Conservation (phyloP, 1,140 invertebrate species). For the Physella acuta region DNA sequence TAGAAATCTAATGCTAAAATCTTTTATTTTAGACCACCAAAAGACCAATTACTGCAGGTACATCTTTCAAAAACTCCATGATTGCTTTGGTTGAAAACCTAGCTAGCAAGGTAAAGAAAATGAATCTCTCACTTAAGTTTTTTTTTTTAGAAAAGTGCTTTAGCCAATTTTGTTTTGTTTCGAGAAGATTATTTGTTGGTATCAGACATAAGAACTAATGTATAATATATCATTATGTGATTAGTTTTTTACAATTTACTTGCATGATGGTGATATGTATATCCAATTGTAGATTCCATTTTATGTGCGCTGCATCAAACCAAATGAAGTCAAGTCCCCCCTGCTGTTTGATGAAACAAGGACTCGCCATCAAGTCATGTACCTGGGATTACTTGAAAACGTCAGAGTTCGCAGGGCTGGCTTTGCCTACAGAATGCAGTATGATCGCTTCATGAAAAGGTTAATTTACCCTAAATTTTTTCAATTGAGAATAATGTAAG, state of each 20-base stretch:
- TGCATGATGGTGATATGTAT: too few species aligned
- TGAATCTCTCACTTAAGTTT: too few species aligned
- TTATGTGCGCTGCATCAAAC: conserved; percentile 94
- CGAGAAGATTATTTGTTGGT: too few species aligned
- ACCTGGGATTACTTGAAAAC: conserved; percentile 89
- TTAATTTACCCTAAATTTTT: conserved; percentile 39
- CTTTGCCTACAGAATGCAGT: conserved; percentile 87
- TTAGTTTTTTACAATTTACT: too few species aligned
- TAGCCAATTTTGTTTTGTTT: too few species aligned
- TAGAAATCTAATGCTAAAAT: not conserved
- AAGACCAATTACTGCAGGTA: conserved; percentile 86
- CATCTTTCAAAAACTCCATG: conserved; percentile 94
- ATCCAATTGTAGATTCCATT: conserved; percentile 70
- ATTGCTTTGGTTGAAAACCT: conserved; percentile 83
- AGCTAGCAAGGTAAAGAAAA: conserved; percentile 69
- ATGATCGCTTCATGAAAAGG: conserved; percentile 82
- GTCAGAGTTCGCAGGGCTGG: conserved; percentile 89
- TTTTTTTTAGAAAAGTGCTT: too few species aligned
- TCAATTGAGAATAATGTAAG: not conserved
- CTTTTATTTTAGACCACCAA: conserved; percentile 79
- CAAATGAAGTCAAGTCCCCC: conserved; percentile 89
- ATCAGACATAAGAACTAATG: too few species aligned
- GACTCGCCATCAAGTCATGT: conserved; percentile 80
- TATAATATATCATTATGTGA: too few species aligned
- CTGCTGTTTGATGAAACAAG: conserved; percentile 74